These are phyloP conservation scores for Hassar affinis DNA, from an alignment of 2,113 vertebrate species.

Conservation along the genomic window DNA sequence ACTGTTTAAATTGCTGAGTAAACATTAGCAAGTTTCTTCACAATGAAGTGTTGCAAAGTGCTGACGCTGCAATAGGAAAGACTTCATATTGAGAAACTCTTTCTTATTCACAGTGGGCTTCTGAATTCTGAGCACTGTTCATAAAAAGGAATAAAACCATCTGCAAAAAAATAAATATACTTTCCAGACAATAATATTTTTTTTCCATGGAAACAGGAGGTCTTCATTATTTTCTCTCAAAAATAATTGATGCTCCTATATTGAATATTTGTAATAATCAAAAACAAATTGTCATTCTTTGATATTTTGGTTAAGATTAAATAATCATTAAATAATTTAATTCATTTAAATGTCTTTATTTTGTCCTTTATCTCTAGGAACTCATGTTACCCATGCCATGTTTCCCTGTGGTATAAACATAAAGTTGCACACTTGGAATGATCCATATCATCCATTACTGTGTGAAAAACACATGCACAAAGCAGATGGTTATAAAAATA, in stretches of 20 bases:
- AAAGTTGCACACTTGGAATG: background rate
- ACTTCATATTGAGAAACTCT: conserved; percentile 14
- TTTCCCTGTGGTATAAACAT: background rate
- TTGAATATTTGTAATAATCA: background rate
- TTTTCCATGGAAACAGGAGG: background rate
- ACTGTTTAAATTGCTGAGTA: conserved; percentile 65
- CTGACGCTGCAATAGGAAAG: conserved; percentile 23
- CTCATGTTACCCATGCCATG: background rate
- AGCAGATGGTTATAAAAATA: background rate
- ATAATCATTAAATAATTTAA: too few species aligned
- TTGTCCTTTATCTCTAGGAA: background rate
- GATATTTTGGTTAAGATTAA: too few species aligned
- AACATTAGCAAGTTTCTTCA: conserved; percentile 60
- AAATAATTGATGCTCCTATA: background rate
- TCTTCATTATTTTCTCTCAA: background rate
- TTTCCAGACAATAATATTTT: background rate
- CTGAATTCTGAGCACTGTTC: background rate
- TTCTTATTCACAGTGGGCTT: background rate
- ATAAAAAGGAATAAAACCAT: background rate
- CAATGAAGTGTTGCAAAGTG: conserved; percentile 47
- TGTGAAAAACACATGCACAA: background rate
- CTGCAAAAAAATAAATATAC: background rate
- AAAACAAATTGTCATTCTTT: background rate
- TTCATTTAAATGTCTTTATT: background rate
- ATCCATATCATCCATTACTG: background rate